Base-by-base conservation (phyloP, 2,113 vertebrate genomes). In the Chelonoidis abingdonii region DNA sequence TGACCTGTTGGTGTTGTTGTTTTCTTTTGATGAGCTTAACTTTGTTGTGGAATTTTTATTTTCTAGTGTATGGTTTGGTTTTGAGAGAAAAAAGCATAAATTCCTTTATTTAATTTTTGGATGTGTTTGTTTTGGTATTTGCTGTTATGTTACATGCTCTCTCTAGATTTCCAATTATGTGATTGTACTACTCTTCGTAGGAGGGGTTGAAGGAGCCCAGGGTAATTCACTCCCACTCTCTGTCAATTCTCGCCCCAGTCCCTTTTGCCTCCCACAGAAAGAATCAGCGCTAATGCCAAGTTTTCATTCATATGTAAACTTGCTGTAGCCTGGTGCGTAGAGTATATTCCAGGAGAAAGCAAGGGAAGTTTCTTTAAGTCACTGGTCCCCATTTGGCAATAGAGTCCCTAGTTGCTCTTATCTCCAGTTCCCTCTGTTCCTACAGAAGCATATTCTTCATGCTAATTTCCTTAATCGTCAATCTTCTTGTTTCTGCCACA, bases 21-120 rank as follows among this genome's bases (percentile, higher is more conserved):
- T 89, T 93, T 86, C 88, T 97, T 98, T 98, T 80, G 90, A 93
- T 94, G 85, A 87, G 27, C 97, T 98, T 89, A 94, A 57, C 41
- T 35, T 93, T 92, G 90, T 91, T 93, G 79, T 97, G 88, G 91
- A 79, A 9, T 93, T 97, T 96, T 98, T 98, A 65, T 97, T 98
- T 98, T 98, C 92, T 96, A 87, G 57, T 95, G 8, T 96, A 80
- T 96, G 47, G 57, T 97, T 98, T 97, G 92, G 24, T 89, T 96
- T 97, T 92, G 50, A 54, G 80, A 24, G 10, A 85, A 93, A 93
- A 93, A 59, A 31, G 31, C 82, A 50, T 92, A 35, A 87, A n/a
- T 94, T 92, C 19, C 6, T 95, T 96, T 88, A 3, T 96, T 97
- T 96, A 38, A 80, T 96, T 79, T 97, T 95, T 92, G 4, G 88